Base-by-base conservation (phyloP, 2,888 invertebrate species). In the Diplazon laetatorius region DNA sequence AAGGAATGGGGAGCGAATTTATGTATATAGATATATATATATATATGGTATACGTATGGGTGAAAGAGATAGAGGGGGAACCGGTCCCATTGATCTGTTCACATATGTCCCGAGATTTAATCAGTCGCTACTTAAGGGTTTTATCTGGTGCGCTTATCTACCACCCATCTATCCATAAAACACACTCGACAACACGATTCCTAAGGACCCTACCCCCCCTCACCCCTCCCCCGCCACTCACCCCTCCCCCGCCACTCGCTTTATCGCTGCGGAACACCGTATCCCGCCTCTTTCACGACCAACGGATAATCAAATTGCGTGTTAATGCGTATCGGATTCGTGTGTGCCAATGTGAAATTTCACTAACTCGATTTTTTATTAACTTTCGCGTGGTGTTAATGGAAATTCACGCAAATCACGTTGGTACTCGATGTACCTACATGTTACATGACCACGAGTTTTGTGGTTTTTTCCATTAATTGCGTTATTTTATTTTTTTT, bases 21-120 rank as follows among this genome's bases (percentile, higher is more conserved):
- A 78, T 57, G 66, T 62, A 62, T 63, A 39, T 35, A 65, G 42
- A 30, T 62, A 59, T 55, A 39, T 16, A 14, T n/a, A 16, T 50
- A 20, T 22, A 30, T 35, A 30, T 18, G n/a, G n/a, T n/a, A 50
- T 6, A 30, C 30, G 30, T 30, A 6, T 55, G 22, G 52, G 52
- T 66, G 73, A 71, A 55, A 18, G 82, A 83, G 55, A 25, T 16
- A 55, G 25, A 30, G 48, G 65, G 65, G 30, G 68, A 73, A 63
- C 42, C 62, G 57, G 82, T 80, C 81, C 84, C 87, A 88, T 88
- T 89, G 88, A 89, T 89, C 87, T 84, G 82, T 83, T 87, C 89
- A 81, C 90, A 91, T 90, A 91, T 91, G 90, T 89, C 89, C 87
- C 84, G 86, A 90, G 90, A 91, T 91, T 90, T 89, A 90, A 90